These are phyloP conservation scores for Scytalopus superciliaris DNA, from an alignment of 2,113 vertebrate genomes.

Conservation along the genomic window DNA sequence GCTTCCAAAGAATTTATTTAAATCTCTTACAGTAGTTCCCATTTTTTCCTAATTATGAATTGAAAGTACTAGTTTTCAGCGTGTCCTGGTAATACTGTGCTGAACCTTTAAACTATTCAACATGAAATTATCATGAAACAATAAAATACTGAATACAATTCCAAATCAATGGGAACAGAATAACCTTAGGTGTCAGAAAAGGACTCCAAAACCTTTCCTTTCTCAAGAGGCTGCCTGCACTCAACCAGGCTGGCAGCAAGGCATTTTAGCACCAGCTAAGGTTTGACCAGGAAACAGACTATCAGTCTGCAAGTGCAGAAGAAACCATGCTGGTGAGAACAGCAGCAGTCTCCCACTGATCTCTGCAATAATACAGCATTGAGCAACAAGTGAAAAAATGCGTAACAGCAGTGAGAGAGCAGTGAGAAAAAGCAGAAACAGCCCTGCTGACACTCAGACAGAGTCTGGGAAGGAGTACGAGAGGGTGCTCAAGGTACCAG, in stretches of 20 bases:
- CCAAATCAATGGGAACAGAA: not conserved
- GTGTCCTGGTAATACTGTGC: not conserved
- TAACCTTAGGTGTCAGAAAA: not conserved
- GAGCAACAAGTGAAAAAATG: not conserved
- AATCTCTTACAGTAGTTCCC: not conserved
- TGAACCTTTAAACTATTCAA: not conserved
- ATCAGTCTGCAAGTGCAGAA: not conserved
- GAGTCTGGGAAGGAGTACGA: not conserved
- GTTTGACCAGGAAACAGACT: not conserved
- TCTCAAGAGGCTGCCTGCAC: not conserved
- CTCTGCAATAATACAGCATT: fast-evolving
- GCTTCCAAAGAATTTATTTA: conserved; percentile 50
- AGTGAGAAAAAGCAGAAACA: not conserved
- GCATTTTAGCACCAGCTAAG: not conserved
- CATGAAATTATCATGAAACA: conserved; percentile 28
- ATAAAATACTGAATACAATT: not conserved
- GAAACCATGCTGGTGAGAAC: not conserved
- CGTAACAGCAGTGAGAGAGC: too few species aligned
- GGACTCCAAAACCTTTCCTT: not conserved
- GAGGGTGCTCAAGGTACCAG: fast-evolving
- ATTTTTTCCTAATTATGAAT: conserved; percentile 3
- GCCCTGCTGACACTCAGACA: not conserved
- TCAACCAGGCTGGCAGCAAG: not conserved
- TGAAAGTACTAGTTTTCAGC: not conserved
- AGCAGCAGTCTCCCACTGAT: not conserved